phyloP scores from a whole-genome alignment of 2,797 vertebrate species.

The Chiroxiphia lanceolata region DNA sequence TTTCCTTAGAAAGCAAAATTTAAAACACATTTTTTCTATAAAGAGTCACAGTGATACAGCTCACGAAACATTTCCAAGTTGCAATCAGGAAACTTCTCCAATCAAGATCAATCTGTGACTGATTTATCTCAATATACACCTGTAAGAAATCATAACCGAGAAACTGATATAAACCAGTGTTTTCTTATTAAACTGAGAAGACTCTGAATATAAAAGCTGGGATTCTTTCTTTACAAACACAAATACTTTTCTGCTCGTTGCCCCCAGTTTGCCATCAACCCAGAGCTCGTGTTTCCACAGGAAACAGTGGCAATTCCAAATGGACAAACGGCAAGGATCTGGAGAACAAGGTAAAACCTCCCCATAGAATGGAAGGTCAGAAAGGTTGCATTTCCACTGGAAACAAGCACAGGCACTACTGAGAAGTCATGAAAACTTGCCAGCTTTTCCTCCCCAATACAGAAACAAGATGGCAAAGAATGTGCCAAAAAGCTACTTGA shows the following conservation, averaged over 20 bases:
- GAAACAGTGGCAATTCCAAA: conserved; percentile 29
- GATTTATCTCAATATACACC: background rate
- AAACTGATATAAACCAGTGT: background rate
- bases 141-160: background rate
- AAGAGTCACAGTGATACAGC: background rate
- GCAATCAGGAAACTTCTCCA: background rate
- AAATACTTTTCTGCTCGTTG: background rate
- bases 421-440: background rate
- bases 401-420: conserved; percentile 31
- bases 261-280: background rate
- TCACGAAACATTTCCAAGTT: background rate
- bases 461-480: background rate
- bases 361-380: conserved; percentile 1
- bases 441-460: background rate
- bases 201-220: background rate
- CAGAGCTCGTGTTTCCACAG: conserved; percentile 49
- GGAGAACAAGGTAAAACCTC: background rate
- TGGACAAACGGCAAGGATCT: background rate
- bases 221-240: background rate
- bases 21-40: background rate
- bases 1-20: background rate
- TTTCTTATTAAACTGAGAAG: background rate
- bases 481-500: background rate
- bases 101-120: background rate
- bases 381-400: conserved; percentile 52